Conservation (phyloP, 2,113 vertebrate genomes). For the Scomber scombrus region DNA sequence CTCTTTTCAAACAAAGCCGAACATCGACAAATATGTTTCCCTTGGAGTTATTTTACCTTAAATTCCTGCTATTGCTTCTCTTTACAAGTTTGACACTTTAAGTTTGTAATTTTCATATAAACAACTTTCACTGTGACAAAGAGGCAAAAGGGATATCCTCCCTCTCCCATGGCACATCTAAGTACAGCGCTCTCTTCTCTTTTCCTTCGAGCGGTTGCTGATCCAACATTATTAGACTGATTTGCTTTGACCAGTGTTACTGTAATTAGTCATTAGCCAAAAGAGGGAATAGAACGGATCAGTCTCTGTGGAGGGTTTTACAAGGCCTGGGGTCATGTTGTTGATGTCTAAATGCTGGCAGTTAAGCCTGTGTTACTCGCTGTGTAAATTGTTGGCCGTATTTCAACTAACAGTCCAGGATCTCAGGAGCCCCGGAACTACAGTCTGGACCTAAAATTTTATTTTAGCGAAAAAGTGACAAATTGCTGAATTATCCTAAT, state of each 20-base stretch:
- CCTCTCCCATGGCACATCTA: slow-evolving; percentile 5
- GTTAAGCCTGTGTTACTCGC: neutral
- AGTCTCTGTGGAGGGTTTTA: neutral
- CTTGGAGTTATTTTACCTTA: slow-evolving; percentile 55
- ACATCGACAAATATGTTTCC: slow-evolving; percentile 46
- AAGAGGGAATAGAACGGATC: neutral
- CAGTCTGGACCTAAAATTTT: neutral
- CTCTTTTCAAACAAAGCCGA: slow-evolving; percentile 48
- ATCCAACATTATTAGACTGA: slow-evolving; percentile 29
- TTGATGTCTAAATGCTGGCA: slow-evolving; percentile 9
- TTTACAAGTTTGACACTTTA: slow-evolving; percentile 37
- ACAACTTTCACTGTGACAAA: slow-evolving; percentile 31
- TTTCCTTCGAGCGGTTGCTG: neutral
- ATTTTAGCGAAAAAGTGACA: too few species aligned
- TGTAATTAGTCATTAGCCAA: slow-evolving; percentile 29
- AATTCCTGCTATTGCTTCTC: slow-evolving; percentile 40
- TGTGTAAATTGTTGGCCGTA: neutral
- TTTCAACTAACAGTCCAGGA: neutral
- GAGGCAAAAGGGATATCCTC: neutral
- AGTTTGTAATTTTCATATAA: slow-evolving; percentile 38
- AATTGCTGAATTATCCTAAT: too few species aligned
- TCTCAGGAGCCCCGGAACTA: neutral
- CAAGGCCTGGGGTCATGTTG: neutral
- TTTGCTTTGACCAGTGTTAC: slow-evolving; percentile 25
- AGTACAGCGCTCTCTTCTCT: neutral